Percentiles rank a stretch among this genome's conserved stretches.
Evolutionary conservation across 2,113 vertebrate genomes (phyloP).

Genomic region (Eubucco bourcierii): DNA sequence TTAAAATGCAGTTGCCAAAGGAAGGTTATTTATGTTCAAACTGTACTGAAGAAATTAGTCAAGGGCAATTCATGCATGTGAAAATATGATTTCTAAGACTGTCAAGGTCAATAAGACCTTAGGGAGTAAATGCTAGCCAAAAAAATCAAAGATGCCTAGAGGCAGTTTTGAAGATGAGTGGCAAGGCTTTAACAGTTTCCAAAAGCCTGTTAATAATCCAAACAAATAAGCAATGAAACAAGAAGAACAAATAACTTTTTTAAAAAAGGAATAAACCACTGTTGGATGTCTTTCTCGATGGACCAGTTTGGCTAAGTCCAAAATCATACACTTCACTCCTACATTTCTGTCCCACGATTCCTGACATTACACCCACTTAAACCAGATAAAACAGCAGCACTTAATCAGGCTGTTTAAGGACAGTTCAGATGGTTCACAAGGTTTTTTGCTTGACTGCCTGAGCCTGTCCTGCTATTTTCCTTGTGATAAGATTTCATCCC

Average conservation of each 20-base stretch:
- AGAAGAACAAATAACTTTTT: background rate
- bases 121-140: conserved; percentile 22
- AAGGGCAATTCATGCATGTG: conserved; percentile 28
- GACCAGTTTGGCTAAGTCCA: background rate
- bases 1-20: background rate
- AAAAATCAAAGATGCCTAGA: conserved; percentile 32
- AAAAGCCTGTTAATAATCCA: conserved; percentile 12
- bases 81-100: conserved; percentile 57
- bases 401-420: background rate
- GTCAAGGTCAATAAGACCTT: conserved; percentile 23
- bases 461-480: background rate
- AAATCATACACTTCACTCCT: fast-evolving
- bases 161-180: background rate
- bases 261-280: background rate
- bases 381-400: background rate
- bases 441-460: background rate
- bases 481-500: background rate
- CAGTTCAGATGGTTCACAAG: background rate
- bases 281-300: background rate
- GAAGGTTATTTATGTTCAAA: conserved; percentile 30
- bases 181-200: background rate
- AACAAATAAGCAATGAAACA: background rate
- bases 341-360: background rate
- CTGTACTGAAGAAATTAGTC: background rate
- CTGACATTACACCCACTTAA: background rate